phyloP scores from a whole-genome alignment of 2,113 vertebrate genomes.

The Brachypteracias leptosomus region DNA sequence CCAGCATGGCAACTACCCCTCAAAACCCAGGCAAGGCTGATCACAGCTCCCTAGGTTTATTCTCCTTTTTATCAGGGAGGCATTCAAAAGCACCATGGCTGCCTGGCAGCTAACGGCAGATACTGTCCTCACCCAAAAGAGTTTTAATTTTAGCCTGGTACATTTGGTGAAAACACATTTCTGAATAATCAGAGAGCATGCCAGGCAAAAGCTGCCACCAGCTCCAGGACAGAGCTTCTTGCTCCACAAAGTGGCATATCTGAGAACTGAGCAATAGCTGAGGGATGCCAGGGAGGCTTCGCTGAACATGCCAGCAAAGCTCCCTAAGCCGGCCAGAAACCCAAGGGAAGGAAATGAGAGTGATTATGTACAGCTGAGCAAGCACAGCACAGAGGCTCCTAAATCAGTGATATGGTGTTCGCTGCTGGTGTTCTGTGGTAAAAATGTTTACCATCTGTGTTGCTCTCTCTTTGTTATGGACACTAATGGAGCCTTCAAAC shows the following conservation, averaged over 20 bases:
- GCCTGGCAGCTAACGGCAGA: background rate
- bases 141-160: background rate
- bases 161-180: background rate
- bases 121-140: background rate
- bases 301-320: slow-evolving; percentile 3
- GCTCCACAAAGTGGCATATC: background rate
- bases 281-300: background rate
- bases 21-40: slow-evolving; percentile 54
- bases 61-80: background rate
- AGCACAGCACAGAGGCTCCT: slow-evolving; percentile 61
- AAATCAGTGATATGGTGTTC: slow-evolving; percentile 54
- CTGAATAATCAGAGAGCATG: background rate
- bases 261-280: background rate
- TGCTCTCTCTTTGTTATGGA: slow-evolving; percentile 57
- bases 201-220: background rate
- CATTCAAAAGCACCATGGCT: background rate
- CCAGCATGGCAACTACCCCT: slow-evolving; percentile 53
- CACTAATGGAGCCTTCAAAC: slow-evolving; percentile 55
- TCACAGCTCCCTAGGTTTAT: slow-evolving; percentile 48
- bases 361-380: slow-evolving; percentile 72
- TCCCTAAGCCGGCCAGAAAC: slow-evolving; percentile 51
- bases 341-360: slow-evolving; percentile 63
- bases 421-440: slow-evolving; percentile 61
- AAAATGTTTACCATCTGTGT: slow-evolving; percentile 72
- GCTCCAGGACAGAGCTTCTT: background rate